phyloP scores from a whole-genome alignment of 2,113 vertebrate genomes.

The Sphyrna mokarran region DNA sequence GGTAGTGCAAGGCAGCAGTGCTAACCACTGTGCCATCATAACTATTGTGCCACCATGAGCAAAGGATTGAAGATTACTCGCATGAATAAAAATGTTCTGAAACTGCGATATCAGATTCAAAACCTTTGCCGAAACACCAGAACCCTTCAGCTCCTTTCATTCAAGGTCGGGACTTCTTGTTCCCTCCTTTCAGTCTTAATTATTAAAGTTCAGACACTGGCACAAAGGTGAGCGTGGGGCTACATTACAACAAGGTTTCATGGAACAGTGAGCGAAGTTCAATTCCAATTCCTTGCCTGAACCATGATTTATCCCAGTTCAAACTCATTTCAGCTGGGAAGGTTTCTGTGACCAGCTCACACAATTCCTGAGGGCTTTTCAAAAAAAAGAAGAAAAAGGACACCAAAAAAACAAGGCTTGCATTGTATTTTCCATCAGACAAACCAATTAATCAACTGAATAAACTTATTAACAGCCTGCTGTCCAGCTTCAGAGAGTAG shows the following conservation, averaged over 20 bases:
- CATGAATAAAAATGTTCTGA: background rate
- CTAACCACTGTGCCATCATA: no score
- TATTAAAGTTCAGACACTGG: background rate
- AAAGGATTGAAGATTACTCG: background rate
- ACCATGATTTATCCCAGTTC: background rate
- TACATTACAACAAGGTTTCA: background rate
- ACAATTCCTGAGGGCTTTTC: background rate
- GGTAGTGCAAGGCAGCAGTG: no score
- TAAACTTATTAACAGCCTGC: no score
- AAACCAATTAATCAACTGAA: no score
- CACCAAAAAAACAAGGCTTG: background rate
- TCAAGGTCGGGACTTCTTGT: background rate
- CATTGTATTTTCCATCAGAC: no score
- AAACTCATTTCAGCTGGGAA: background rate
- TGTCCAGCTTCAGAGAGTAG: background rate
- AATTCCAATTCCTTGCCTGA: no score
- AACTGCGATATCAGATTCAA: background rate
- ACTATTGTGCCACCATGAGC: no score
- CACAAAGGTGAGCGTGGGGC: background rate
- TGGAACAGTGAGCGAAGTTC: background rate
- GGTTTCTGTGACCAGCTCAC: background rate
- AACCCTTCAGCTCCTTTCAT: background rate
- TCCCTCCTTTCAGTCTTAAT: background rate
- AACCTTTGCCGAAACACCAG: background rate
- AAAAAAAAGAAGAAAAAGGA: no score